Conservation (phyloP, 2,797 vertebrate species). For the Clarias platycephalus region DNA sequence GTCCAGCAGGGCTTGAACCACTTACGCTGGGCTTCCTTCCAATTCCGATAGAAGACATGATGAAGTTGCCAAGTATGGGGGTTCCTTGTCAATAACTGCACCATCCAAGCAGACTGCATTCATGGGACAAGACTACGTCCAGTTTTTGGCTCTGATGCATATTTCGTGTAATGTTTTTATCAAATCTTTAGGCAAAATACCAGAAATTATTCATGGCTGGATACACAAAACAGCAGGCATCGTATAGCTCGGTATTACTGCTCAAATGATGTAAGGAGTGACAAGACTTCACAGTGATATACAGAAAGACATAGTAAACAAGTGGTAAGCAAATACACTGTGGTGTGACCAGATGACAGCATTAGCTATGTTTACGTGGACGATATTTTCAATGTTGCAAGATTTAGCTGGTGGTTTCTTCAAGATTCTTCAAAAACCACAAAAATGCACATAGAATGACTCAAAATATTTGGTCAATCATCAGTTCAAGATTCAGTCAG, state of each 20-base stretch:
- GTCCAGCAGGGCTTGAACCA: constrained; percentile 13
- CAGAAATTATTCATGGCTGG: not conserved
- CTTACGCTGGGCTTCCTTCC: constrained; percentile 16
- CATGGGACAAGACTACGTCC: not conserved
- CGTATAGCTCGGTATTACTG: not conserved
- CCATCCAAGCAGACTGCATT: not conserved
- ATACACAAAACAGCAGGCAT: not conserved
- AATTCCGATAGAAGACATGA: not conserved
- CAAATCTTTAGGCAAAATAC: not conserved
- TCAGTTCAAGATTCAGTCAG: too few species aligned
- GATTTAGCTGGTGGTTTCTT: too few species aligned
- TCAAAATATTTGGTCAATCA: too few species aligned
- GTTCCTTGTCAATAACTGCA: constrained; percentile 16
- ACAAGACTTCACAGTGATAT: not conserved
- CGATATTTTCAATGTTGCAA: too few species aligned
- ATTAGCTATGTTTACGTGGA: too few species aligned
- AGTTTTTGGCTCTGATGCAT: not conserved
- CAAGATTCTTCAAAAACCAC: too few species aligned
- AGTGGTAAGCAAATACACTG: not conserved
- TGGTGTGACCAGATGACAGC: not conserved
- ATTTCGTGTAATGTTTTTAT: not conserved
- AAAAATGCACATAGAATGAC: too few species aligned
- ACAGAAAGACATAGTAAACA: not conserved
- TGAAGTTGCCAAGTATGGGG: constrained; percentile 7
- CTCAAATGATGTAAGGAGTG: not conserved